Evolutionary conservation across 2,113 vertebrate species (phyloP).

Genomic region (Gadus macrocephalus): DNA sequence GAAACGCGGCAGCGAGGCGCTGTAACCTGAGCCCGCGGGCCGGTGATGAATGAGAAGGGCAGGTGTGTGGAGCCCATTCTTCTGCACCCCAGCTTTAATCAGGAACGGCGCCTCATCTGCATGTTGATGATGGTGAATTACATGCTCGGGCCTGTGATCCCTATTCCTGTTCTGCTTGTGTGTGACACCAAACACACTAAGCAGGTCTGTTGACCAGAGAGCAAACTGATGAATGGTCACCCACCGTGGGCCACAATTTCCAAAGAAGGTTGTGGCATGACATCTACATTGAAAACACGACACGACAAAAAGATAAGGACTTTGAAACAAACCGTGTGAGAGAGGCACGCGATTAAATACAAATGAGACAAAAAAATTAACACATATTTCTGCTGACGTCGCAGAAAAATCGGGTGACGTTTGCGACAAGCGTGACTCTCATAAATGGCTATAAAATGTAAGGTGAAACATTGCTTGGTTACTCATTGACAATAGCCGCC

Average conservation of each 20-base stretch:
- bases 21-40: slow-evolving; percentile 68
- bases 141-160: slow-evolving; percentile 2
- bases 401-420: slow-evolving; percentile 23
- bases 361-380: background rate
- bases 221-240: too few relatives aligned
- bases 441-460: slow-evolving; percentile 60
- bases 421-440: slow-evolving; percentile 39
- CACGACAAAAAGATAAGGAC: too few relatives aligned
- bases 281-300: too few relatives aligned
- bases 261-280: too few relatives aligned
- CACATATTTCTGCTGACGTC: background rate
- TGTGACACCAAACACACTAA: background rate
- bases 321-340: too few relatives aligned
- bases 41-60: slow-evolving; percentile 42
- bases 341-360: background rate
- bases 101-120: slow-evolving; percentile 61
- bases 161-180: background rate
- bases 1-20: slow-evolving; percentile 57
- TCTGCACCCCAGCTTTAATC: slow-evolving; percentile 66
- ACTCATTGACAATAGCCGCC: slow-evolving; percentile 63
- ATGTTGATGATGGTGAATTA: slow-evolving; percentile 52
- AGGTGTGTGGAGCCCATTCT: slow-evolving; percentile 43
- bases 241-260: too few relatives aligned
- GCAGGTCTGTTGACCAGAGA: too few relatives aligned
- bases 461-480: slow-evolving; percentile 61